Evolutionary conservation across 2,113 vertebrate species (phyloP), one percentile per base, ranked within the genome.

Genomic region (Oreochromis aureus): DNA sequence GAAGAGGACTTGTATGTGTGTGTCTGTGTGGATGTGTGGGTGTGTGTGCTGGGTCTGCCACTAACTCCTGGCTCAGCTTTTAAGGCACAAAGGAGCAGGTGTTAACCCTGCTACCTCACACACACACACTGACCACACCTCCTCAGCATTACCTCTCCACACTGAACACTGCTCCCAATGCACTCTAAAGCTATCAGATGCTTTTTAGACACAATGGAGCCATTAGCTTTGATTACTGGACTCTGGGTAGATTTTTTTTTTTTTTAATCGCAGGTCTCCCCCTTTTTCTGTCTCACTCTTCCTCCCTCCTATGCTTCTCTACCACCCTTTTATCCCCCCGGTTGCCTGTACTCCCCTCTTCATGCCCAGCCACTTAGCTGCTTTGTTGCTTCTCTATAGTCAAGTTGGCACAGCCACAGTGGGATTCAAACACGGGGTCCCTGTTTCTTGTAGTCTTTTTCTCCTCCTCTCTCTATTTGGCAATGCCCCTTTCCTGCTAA

Each of bases 71-170:
- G 85, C 95, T 95, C 95, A 91, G 93, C 54, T 93, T 93, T 95
- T 93, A 95, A 95, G 90, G 95, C 90, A 96, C 96, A 97, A 97
- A 97, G 96, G 96, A 97, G 97, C 98, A 98, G 97, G 97, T 97
- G 97, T 97, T 97, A 96, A 96, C 95, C 95, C 94, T 87, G 71
- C 78, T 87, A 44, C 83, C 81, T 4, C 48, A 61, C 66, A 84
- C 69, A 86, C 84, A 88, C 59, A 84, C 39, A 63, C 81, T 9
- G 24, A 63, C 85, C 91, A 92, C 92, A 82, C 92, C 87, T 83
- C 89, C 66, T 61, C 81, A 32, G 58, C 58, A 18, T 82, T 32
- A 34, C 79, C 86, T 66, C 85, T 85, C 73, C 41, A 4, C 2
- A 4, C 84, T 81, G 80, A 6, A 27, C 10, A 46, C 82, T 86